Base-by-base conservation (phyloP, 1,140 invertebrate species). In the Paralvinella palmiformis region DNA sequence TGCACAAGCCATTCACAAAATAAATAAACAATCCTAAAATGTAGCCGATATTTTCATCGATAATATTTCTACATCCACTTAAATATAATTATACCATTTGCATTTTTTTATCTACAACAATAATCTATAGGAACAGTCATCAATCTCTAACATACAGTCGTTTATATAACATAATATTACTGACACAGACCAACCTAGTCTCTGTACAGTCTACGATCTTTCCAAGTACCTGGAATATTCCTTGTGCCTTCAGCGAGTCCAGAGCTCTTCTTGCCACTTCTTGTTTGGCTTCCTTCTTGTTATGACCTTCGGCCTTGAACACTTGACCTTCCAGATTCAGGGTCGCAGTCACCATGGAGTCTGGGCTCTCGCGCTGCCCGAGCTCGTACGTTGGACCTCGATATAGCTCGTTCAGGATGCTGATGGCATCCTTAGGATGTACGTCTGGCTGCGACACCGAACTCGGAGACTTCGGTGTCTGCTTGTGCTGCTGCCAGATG, bases 261-360 rank as follows among this genome's bases (percentile, higher is more conserved):
- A 62, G 27, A n/a, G 59, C 59, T 27, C 24, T 1, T 22, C 32
- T 45, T 24, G 59, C 59, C 10, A 44, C 48, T 35, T 17, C 32
- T 1, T 32, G 29, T 50, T 62, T 62, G 41, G 59, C 37, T 17
- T n/a, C 17, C 31, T 50, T 62, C 31, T 62, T 62, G 41, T 31
- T 62, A 27, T 27, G 36, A 13, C 59, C 59, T 1, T 17, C n/a
- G 24, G 13, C 59, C 37, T 50, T 27, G 29, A 63, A 63, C 1
- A 22, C 24, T 3, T 15, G 57, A 5, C n/a, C 62, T 36, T 5
- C 48, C 2, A 45, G 44, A 1, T 31, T 50, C 24, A 62, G 20
- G 41, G 15, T n/a, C 27, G 22, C 44, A 7, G 7, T 50, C 27
- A 48, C 44, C 1, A 33, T 31, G 1, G 32, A 20, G 20, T 27